Evolutionary conservation across 2,797 vertebrate genomes (phyloP), one percentile per base, ranked within the genome.

Genomic region (Morus bassanus): DNA sequence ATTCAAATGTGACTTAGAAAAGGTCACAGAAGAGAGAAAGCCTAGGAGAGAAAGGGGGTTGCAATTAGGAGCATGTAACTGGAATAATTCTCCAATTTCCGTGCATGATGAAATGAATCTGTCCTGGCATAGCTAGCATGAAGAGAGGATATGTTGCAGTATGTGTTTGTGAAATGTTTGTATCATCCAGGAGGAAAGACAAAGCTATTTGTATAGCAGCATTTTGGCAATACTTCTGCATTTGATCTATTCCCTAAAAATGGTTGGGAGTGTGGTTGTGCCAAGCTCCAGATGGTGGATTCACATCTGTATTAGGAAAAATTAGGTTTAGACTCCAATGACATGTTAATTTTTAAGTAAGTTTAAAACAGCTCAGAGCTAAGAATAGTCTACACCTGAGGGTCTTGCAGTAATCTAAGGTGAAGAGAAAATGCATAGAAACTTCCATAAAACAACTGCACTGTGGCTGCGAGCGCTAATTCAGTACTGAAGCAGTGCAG

Each of bases 71-170:
- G 91, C 89, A 84, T 31, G 67, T 86, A 96, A 95, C 85, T 81
- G 85, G 73, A 97, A 95, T 96, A 95, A 96, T 95, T 90, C 79
- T 86, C 88, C 80, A 86, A 92, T 96, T 96, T 97, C 92, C 87
- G 88, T 89, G 95, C 94, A 69, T 97, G 79, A 90, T 74, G 50
- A 93, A 95, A 93, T 73, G 73, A 84, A 76, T 88, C 79, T 94
- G 65, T 83, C 69, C 87, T 84, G 89, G 31, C 39, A 84, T 54
- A 81, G 54, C 41, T 13, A 72, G 82, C 35, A 37, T 7, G 57
- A 85, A 39, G 74, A 88, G 50, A 88, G 31, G 60, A 41, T 91
- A 24, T 54, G 51, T 43, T 85, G 64, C 59, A 7, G 57, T 56
- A 60, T 0, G 1, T 67, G 41, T 79, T 61, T 81, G 43, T 88